phyloP scores from a whole-genome alignment of 2,797 vertebrate species.

The Bucorvus abyssinicus region DNA sequence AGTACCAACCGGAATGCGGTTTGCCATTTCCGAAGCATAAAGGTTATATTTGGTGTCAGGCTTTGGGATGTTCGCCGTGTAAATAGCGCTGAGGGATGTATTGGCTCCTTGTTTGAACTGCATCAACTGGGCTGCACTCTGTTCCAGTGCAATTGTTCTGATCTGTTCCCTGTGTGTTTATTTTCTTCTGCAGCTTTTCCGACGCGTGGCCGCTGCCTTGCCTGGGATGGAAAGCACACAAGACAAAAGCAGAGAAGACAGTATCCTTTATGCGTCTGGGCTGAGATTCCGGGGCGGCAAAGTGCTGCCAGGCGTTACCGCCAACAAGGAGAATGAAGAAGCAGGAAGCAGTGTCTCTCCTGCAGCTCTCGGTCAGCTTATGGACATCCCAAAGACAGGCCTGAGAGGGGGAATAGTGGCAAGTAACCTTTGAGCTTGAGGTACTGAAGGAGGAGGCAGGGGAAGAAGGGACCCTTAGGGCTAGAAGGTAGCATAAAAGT shows the following conservation, averaged over 20 bases:
- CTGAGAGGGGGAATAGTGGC: neutral
- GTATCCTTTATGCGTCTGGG: conserved; percentile 87
- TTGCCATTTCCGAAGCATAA: neutral
- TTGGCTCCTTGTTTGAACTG: neutral
- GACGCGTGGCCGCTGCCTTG: conserved; percentile 96
- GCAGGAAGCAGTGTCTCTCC: neutral
- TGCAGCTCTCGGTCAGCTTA: neutral
- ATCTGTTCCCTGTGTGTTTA: neutral
- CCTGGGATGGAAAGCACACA: conserved; percentile 98
- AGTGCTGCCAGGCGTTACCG: neutral
- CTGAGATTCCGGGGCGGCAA: neutral
- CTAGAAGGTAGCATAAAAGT: neutral
- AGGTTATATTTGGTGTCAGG: conserved; percentile 47
- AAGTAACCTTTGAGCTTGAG: neutral
- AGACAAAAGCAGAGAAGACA: conserved; percentile 99
- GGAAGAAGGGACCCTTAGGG: neutral
- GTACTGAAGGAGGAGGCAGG: neutral
- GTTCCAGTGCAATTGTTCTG: neutral
- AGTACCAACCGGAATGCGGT: neutral
- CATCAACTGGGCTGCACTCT: neutral
- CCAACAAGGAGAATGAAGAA: neutral
- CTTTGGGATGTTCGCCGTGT: neutral
- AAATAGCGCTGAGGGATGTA: neutral
- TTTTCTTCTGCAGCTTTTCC: conserved; percentile 85
- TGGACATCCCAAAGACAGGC: neutral